Percentiles rank a stretch among this genome's conserved stretches.
Conservation (phyloP, 2,888 invertebrate genomes). For the Apomyelois bistriatella region DNA sequence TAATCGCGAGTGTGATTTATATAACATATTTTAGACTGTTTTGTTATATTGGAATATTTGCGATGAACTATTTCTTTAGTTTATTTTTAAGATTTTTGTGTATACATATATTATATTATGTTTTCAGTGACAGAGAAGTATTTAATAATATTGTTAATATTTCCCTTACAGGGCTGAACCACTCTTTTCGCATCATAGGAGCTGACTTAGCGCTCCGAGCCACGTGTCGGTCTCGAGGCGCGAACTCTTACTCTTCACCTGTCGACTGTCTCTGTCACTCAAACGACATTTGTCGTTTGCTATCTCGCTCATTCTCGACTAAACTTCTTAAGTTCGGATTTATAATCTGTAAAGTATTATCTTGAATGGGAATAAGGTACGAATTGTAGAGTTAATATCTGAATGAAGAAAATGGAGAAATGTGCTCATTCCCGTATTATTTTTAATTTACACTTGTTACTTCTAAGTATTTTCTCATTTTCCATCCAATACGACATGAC, state of each 20-base stretch:
- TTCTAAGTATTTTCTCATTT: conserved; percentile 32
- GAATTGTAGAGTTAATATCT: conserved; percentile 22
- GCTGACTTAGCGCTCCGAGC: conserved; percentile 41
- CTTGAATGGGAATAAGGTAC: conserved; percentile 31
- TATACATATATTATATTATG: too few species aligned
- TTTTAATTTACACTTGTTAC: conserved; percentile 31
- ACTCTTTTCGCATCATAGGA: conserved; percentile 44
- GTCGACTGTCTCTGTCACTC: conserved; percentile 69
- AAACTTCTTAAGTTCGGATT: conserved; percentile 43
- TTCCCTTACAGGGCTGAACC: conserved; percentile 47
- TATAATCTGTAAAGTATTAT: conserved; percentile 31
- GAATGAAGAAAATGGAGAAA: conserved; percentile 28
- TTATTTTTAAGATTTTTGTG: too few species aligned
- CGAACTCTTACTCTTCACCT: conserved; percentile 45
- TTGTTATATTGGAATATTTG: too few species aligned
- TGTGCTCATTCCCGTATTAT: conserved; percentile 46
- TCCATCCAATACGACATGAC: conserved; percentile 73
- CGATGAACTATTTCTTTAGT: too few species aligned
- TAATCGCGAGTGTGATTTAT: too few species aligned
- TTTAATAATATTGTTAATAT: not conserved
- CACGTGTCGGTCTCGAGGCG: conserved; percentile 32
- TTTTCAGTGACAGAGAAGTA: not conserved
- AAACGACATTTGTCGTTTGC: conserved; percentile 50
- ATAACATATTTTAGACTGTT: too few species aligned
- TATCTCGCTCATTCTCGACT: conserved; percentile 60